Base-by-base conservation (phyloP, 2,888 invertebrate genomes). In the Agrilus biguttatus region DNA sequence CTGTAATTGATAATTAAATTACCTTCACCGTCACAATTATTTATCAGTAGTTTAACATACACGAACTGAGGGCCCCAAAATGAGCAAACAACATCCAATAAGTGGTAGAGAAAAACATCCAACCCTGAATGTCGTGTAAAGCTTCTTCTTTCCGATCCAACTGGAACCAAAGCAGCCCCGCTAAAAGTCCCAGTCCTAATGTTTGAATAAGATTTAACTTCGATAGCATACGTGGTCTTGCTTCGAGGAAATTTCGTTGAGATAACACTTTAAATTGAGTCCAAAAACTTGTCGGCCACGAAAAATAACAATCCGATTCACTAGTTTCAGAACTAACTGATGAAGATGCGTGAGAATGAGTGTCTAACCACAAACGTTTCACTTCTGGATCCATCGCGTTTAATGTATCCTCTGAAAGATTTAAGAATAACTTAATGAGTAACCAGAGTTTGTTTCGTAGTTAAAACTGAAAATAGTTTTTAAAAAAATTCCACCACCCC, bases 41-140 rank as follows among this genome's bases (percentile, higher is more conserved):
- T 41, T 33, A 37, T 39, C n/a, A 33, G 14, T 14, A 10, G 12
- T 28, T 8, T 44, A 44, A 74, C 80, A 77, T 65, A 84, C 84
- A 85, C 61, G 85, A 80, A 60, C 80, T 79, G 33, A 86, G 71
- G 39, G 84, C 82, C 51, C 83, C 81, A 57, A 86, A 84, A 52
- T 83, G 73, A 14, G 84, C 80, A 59, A 82, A 82, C 45, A 86
- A 69, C 79, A 83, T 84, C 84, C 85, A 85, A 59, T 85, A 84
- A 19, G 81, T 83, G 40, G 82, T 80, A 45, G 82, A 82, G 65
- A 85, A 86, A 63, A 85, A 86, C 79, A 86, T 80, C 83, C 83
- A 83, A 38, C 85, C 86, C 64, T 83, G 81, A 47, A 85, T 76
- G 63, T 86, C 85, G 52, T 80, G 77, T 43, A 87, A 67, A 10